Conservation (phyloP, 2,888 invertebrate genomes). For the Allygus modestus region DNA sequence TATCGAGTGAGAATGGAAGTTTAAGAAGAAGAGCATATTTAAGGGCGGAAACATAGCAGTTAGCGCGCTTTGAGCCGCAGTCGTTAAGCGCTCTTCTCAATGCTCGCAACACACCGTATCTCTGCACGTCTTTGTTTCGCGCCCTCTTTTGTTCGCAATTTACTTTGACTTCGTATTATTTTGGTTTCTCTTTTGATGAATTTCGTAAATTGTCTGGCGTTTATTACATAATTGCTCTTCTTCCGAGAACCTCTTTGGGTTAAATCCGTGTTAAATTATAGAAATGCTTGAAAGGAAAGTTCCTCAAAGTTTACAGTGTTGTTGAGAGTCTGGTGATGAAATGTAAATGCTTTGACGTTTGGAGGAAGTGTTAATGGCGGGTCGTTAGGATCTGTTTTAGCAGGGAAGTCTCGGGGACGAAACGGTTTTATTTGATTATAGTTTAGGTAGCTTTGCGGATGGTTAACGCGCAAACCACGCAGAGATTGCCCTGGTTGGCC, state of each 20-base stretch:
- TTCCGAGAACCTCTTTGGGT: conserved; percentile 23
- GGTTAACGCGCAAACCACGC: too few relatives aligned
- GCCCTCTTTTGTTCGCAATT: conserved; percentile 33
- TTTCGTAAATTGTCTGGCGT: not conserved
- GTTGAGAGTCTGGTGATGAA: not conserved
- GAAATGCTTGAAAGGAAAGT: not conserved
- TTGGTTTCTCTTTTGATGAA: conserved; percentile 34
- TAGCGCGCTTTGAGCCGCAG: conserved; percentile 34
- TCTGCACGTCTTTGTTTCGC: conserved; percentile 31
- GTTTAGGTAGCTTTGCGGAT: too few relatives aligned
- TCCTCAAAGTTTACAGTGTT: not conserved
- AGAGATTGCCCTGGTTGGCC: too few relatives aligned
- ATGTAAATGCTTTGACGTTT: not conserved
- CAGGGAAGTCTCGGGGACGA: too few relatives aligned
- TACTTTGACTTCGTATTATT: conserved; percentile 39
- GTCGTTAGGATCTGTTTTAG: not conserved
- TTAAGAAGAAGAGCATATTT: conserved; percentile 53
- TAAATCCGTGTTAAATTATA: conserved; percentile 19
- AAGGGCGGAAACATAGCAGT: conserved; percentile 57
- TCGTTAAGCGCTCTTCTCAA: not conserved
- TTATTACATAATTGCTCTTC: conserved; percentile 9
- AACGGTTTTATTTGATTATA: too few relatives aligned
- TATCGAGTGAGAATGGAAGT: conserved; percentile 1
- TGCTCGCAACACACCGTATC: conserved; percentile 19
- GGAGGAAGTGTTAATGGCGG: not conserved